Conservation (phyloP, 2,113 vertebrate species). For the Brachypteracias leptosomus region DNA sequence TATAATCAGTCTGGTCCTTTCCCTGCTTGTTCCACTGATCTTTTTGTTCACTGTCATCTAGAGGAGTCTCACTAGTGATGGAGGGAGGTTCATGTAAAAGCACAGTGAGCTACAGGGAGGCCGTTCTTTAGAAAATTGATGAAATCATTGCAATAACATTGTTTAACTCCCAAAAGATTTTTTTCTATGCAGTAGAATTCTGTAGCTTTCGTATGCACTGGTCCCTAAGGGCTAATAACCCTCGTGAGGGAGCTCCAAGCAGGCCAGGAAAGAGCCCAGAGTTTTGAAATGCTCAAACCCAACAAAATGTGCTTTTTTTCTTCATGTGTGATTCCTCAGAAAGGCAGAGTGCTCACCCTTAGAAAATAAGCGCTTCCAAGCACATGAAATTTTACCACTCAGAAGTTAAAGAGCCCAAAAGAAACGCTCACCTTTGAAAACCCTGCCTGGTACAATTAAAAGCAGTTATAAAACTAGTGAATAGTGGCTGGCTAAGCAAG, state of each 20-base stretch:
- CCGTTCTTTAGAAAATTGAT: not conserved
- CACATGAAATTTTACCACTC: not conserved
- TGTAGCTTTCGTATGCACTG: not conserved
- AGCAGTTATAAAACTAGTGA: not conserved
- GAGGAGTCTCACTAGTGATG: not conserved
- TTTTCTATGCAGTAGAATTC: not conserved
- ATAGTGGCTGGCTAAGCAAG: not conserved
- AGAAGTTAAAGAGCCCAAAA: not conserved
- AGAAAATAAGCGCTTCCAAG: not conserved
- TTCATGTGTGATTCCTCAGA: not conserved
- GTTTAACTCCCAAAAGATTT: not conserved
- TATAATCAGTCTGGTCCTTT: not conserved
- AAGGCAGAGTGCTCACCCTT: not conserved
- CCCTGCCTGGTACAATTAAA: not conserved
- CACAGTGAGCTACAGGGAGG: not conserved
- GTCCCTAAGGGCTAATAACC: not conserved
- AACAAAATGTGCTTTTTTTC: not conserved
- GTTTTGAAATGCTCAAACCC: not conserved
- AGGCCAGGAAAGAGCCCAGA: not conserved
- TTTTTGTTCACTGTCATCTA: not conserved
- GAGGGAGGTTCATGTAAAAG: not conserved
- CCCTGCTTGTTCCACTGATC: not conserved
- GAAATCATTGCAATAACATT: not conserved
- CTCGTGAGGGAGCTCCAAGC: not conserved
- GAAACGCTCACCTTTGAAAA: not conserved